Evolutionary conservation across 2,888 invertebrate genomes (phyloP).

Genomic region (Pandemis cinnamomeana): DNA sequence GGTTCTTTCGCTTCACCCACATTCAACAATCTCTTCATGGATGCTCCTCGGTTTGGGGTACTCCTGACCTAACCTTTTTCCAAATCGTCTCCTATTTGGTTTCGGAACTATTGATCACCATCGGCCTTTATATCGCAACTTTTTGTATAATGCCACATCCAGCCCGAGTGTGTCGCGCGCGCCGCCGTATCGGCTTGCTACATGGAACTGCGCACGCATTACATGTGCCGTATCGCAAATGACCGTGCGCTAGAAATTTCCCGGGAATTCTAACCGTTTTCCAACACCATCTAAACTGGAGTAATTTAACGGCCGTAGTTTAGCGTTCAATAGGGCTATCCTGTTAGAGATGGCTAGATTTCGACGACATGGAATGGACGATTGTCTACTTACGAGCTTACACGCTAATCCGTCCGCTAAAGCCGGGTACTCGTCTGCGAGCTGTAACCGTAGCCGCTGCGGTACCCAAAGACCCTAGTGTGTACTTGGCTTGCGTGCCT

Average conservation of each 20-base stretch:
- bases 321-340: background rate
- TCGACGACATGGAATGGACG: background rate
- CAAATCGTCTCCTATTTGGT: no score
- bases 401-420: no score
- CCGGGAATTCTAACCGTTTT: slow-evolving; percentile 63
- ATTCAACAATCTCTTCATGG: no score
- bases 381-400: background rate
- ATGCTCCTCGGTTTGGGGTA: no score
- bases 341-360: background rate
- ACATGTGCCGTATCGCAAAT: slow-evolving; percentile 68
- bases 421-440: no score
- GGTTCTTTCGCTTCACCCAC: no score
- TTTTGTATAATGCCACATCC: slow-evolving; percentile 4
- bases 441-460: no score
- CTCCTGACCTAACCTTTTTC: no score
- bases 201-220: slow-evolving; percentile 69
- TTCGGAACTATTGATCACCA: no score
- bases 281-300: slow-evolving; percentile 66
- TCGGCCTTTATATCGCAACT: background rate
- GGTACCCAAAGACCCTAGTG: no score
- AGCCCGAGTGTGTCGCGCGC: slow-evolving; percentile 19
- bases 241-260: slow-evolving; percentile 70
- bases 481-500: no score
- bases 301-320: slow-evolving; percentile 52
- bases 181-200: slow-evolving; percentile 52